Conservation (phyloP, 2,888 invertebrate genomes). For the Brassicogethes aeneus region DNA sequence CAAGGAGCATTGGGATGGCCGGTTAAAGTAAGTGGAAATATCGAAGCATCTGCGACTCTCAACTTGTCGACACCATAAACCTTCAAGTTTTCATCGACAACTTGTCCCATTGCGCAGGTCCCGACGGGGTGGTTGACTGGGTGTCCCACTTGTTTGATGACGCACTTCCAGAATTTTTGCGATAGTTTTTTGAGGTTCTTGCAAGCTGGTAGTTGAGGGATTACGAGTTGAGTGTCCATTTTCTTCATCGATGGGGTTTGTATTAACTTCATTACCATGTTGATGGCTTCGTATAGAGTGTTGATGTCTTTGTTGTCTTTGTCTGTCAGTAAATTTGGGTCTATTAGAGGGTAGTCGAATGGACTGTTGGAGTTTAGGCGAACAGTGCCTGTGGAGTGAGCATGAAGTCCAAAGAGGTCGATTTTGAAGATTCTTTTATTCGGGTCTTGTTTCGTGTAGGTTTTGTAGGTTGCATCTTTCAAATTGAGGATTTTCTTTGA, state of each 20-base stretch:
- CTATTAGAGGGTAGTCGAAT: background rate
- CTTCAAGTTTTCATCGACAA: slow-evolving; percentile 52
- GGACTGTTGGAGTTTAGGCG: background rate
- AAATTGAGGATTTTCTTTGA: slow-evolving; percentile 18
- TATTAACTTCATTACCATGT: slow-evolving; percentile 36
- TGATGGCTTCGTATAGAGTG: slow-evolving; percentile 44
- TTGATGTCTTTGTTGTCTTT: slow-evolving; percentile 37
- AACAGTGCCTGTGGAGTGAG: background rate
- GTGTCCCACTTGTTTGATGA: slow-evolving; percentile 9
- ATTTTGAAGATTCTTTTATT: slow-evolving; percentile 26
- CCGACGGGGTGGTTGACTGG: slow-evolving; percentile 52
- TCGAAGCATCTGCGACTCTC: slow-evolving; percentile 57
- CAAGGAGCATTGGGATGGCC: slow-evolving; percentile 61
- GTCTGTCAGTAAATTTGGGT: background rate
- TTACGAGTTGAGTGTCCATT: slow-evolving; percentile 41
- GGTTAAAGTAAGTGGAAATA: slow-evolving; percentile 52
- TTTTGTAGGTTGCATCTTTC: slow-evolving; percentile 21
- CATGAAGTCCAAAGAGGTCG: slow-evolving; percentile 10
- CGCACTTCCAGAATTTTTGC: slow-evolving; percentile 13
- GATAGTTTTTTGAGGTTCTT: slow-evolving; percentile 7
- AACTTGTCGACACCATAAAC: slow-evolving; percentile 50
- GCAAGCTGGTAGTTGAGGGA: slow-evolving; percentile 9
- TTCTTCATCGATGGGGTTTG: slow-evolving; percentile 44
- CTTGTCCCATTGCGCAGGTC: slow-evolving; percentile 59
- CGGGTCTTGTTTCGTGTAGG: slow-evolving; percentile 33